Conservation (phyloP, 2,113 vertebrate genomes). For the Rhinolophus ferrumequinum region DNA sequence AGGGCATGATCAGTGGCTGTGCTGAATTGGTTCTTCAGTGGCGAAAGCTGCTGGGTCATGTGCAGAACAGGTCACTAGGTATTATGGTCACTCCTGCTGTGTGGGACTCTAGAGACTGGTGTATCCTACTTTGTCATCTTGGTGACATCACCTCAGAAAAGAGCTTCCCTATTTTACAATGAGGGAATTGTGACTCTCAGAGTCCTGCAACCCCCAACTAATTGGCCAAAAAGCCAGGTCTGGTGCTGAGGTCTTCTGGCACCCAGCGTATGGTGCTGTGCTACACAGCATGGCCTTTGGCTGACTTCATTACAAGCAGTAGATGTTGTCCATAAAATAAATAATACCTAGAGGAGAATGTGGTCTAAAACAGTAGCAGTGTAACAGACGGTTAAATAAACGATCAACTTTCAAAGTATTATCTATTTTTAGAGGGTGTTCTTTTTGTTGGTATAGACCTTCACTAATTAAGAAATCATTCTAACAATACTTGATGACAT, state of each 20-base stretch:
- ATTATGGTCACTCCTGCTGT: not conserved
- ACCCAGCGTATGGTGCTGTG: not conserved
- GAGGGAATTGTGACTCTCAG: not conserved
- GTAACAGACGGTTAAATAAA: not conserved
- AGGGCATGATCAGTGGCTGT: not conserved
- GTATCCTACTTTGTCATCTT: not conserved
- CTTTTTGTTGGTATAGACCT: not conserved
- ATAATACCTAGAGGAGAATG: not conserved
- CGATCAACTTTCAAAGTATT: not conserved
- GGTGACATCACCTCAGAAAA: not conserved
- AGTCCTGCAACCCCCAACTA: not conserved
- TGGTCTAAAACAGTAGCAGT: not conserved
- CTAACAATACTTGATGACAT: not conserved
- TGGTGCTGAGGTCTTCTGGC: not conserved
- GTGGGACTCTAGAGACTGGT: not conserved
- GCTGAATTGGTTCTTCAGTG: not conserved
- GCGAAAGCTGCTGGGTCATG: not conserved
- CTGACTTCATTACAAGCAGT: not conserved
- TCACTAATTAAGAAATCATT: not conserved
- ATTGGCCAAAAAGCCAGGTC: not conserved
- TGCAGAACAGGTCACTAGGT: not conserved
- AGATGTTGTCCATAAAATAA: not conserved
- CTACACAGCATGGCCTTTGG: not conserved
- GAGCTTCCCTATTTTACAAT: conserved; percentile 8
- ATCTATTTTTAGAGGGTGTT: not conserved